Base-by-base conservation (phyloP, 2,113 vertebrate species). In the Zosterops hypoxanthus region DNA sequence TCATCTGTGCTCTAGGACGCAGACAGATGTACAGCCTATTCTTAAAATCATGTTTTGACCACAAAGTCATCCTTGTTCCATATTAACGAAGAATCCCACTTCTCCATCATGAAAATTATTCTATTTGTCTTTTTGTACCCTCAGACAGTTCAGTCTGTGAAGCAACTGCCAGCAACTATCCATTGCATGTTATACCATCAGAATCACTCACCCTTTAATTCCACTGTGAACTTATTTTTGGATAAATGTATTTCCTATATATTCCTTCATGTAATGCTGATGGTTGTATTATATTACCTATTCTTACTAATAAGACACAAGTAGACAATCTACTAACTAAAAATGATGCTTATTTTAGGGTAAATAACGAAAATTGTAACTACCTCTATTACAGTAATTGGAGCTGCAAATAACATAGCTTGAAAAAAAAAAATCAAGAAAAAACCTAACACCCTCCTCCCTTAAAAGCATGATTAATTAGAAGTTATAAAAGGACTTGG, bases 111-210 rank as follows among this genome's bases (percentile, higher is more conserved):
- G 15, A 80, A 86, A 82, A 85, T 34, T 11, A 49, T 21, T 49
- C 60, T 84, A 6, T 20, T 82, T 56, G 69, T 36, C 55, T 83
- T 85, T 80, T 21, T 57, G 44, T 46, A 85, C 46, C 15, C 9
- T 72, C 75, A 61, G 44, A 56, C 24, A 60, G 63, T 39, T 72
- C 49, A 39, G 28, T 14, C 28, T 46, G n/a, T 42, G 63, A 85
- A 46, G 36, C 28, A 16, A 26, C 10, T 61, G 78, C 55, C 71
- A 76, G 33, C 26, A 76, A 49, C 12, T 3, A 49, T 20, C 33
- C 49, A 34, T 0, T 46, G 25, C 29, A 66, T 1, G 1, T 17
- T 29, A 34, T 1, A 82, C 39, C 28, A 57, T 20, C 57, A 20
- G 9, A 80, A 50, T 55, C 25, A 79, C 42, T 33, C 31, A 71